Base-by-base conservation (phyloP, 2,113 vertebrate species). In the Nothoprocta pentlandii region DNA sequence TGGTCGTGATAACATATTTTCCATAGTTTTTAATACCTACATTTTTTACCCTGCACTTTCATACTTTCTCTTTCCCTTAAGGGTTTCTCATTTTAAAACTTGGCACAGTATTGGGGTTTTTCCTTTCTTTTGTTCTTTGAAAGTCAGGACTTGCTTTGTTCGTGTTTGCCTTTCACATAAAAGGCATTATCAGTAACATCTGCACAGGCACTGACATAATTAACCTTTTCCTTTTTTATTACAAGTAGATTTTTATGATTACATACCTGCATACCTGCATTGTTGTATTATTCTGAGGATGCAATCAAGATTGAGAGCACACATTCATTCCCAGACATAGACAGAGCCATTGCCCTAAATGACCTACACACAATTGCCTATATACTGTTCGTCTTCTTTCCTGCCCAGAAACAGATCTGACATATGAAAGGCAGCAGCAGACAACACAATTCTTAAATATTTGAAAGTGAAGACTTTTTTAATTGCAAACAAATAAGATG, bases 91-190 rank as follows among this genome's bases (percentile, higher is more conserved):
- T 87, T 74, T 73, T 64, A 66, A 68, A 84, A 64, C 62, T 85
- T 87, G 62, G 64, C 32, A 85, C 34, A 61, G 2, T 25, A 39
- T 53, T 84, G 23, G 47, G 19, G 5, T 62, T 93, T 92, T 82
- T 83, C n/a, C 47, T 56, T 77, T 71, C 19, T 82, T 89, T 74
- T 81, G 8, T 90, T 83, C 39, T 73, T 68, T 74, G 23, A 78
- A 90, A 85, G 46, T 67, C 56, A 83, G 61, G 82, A 42, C 51
- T 93, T 86, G 34, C 17, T 87, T 89, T 96, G 68, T 86, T 90
- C 68, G 9, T 88, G 21, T 80, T 90, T 8, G 8, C n/a, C 26
- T 86, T 93, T 86, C 53, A 67, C 47, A 78, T 68, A 56, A 86
- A 86, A 78, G 13, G 4, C 46, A 46, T 89, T 75, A 85, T 84